Evolutionary conservation across 1,140 invertebrate genomes (phyloP).

Genomic region (Brachionus koreanus): DNA sequence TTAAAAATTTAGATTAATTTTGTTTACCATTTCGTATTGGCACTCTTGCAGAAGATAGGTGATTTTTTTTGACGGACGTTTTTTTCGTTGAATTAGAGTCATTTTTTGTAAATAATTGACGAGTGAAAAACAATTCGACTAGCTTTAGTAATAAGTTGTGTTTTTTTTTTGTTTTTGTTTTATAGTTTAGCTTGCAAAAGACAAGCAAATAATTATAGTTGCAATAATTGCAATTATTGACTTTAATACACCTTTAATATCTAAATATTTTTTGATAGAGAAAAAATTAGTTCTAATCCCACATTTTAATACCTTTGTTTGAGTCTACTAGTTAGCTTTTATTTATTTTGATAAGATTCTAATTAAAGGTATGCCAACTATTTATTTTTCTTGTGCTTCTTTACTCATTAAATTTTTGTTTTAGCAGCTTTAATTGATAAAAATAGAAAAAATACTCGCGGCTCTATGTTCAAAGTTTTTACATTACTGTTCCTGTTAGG

Average conservation of each 20-base stretch:
- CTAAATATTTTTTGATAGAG: conserved; percentile 7
- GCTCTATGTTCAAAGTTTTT: neutral
- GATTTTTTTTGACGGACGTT: conserved; percentile 25
- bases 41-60: conserved; percentile 22
- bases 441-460: neutral
- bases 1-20: neutral
- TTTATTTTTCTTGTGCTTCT: neutral
- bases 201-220: conserved; percentile 19
- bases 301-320: neutral
- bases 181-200: neutral
- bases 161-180: neutral
- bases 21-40: conserved; percentile 19
- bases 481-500: neutral
- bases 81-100: conserved; percentile 29
- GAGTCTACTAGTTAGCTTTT: neutral
- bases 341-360: neutral
- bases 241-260: conserved; percentile 37
- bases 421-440: neutral
- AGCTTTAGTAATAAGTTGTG: neutral
- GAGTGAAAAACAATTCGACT: neutral
- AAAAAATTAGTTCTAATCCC: neutral
- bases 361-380: neutral
- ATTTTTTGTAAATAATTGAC: neutral
- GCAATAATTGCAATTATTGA: conserved; percentile 32
- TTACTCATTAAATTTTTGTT: neutral